A percentile compares a stretch with the other conserved stretches of the same genome.
phyloP scores from a whole-genome alignment of 2,797 vertebrate genomes.

The Streptopelia turtur region DNA sequence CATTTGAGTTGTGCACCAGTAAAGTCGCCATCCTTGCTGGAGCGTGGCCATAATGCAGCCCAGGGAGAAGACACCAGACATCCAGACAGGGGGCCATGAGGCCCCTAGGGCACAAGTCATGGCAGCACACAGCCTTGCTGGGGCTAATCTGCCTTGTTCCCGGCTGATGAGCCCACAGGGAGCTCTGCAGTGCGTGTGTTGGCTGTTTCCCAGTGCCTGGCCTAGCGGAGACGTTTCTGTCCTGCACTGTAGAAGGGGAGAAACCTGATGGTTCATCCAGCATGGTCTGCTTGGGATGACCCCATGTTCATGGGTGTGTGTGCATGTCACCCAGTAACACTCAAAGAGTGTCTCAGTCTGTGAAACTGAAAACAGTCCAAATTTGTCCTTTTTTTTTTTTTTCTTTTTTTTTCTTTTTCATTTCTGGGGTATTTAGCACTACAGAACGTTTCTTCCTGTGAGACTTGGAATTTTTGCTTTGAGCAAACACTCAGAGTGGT shows the following conservation, averaged over 20 bases:
- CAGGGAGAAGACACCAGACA: not conserved
- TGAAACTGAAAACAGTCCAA: not conserved
- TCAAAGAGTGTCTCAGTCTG: not conserved
- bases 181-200: not conserved
- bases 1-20: fast-evolving
- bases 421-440: not conserved
- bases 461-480: not conserved
- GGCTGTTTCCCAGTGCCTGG: not conserved
- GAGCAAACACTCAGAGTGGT: not conserved
- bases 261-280: not conserved
- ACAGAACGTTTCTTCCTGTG: not conserved
- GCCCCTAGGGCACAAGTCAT: fast-evolving
- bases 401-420: fast-evolving
- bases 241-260: fast-evolving
- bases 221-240: not conserved
- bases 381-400: not conserved
- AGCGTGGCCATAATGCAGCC: fast-evolving
- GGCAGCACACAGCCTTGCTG: not conserved
- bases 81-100: not conserved
- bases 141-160: not conserved
- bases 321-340: not conserved
- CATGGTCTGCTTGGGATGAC: fast-evolving
- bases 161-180: fast-evolving
- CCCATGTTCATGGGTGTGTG: fast-evolving
- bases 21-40: not conserved